Evolutionary conservation across 2,888 invertebrate genomes (phyloP).

Genomic region (Sminthurides aquaticus): DNA sequence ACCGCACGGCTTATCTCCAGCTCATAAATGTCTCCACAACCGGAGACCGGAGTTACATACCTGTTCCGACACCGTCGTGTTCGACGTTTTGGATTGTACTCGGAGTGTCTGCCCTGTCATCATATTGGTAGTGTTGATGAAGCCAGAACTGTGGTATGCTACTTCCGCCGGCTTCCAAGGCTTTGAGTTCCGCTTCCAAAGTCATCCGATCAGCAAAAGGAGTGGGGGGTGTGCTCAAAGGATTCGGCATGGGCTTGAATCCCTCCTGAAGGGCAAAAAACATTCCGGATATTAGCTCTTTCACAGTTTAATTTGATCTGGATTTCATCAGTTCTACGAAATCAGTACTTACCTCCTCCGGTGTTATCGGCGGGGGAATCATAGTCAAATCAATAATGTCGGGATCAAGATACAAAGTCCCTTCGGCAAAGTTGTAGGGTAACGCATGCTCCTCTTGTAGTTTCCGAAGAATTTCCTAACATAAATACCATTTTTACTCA

Average conservation of each 20-base stretch:
- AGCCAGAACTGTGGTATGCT: constrained; percentile 19
- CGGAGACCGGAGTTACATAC: no score
- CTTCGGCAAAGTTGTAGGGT: constrained; percentile 48
- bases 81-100: constrained; percentile 19
- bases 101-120: constrained; percentile 16
- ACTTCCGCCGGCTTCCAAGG: constrained; percentile 29
- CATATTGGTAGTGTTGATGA: constrained; percentile 5
- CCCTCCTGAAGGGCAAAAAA: constrained; percentile 52
- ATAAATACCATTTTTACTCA: constrained; percentile 9
- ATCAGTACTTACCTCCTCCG: constrained; percentile 55
- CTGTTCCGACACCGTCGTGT: no score
- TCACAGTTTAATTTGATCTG: no score
- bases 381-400: constrained; percentile 84
- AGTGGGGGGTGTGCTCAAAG: constrained; percentile 64
- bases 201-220: constrained; percentile 62
- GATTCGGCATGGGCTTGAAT: constrained; percentile 58
- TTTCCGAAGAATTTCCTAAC: constrained; percentile 46
- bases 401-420: constrained; percentile 62
- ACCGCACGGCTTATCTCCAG: no score
- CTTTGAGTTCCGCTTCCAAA: constrained; percentile 47
- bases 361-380: constrained; percentile 77
- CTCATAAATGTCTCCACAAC: no score
- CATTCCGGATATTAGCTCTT: no score
- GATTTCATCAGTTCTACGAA: no score
- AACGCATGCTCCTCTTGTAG: constrained; percentile 47